Conservation (phyloP, 2,888 invertebrate species). For the Clepsis dumicolana region DNA sequence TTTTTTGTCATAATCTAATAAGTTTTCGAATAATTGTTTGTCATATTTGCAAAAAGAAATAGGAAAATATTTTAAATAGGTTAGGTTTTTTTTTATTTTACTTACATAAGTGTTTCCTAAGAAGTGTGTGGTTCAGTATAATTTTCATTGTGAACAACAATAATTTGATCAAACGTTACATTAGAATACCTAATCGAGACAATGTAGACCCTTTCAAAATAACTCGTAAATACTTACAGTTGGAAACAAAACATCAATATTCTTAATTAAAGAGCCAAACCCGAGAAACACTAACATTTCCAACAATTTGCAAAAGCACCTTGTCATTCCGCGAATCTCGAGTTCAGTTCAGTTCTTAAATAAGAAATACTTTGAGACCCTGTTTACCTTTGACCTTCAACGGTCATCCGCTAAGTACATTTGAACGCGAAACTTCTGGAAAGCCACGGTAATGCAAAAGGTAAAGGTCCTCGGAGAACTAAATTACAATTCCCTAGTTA, state of each 20-base stretch:
- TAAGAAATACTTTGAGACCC: conserved; percentile 30
- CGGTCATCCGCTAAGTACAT: conserved; percentile 24
- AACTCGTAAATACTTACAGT: background rate
- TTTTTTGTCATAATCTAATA: no score
- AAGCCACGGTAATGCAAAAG: conserved; percentile 27
- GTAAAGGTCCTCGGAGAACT: conserved; percentile 28
- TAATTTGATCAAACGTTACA: no score
- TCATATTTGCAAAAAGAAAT: no score
- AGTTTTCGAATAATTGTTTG: no score
- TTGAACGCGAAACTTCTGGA: conserved; percentile 31
- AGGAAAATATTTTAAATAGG: no score
- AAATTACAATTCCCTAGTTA: conserved; percentile 26
- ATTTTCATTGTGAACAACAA: no score
- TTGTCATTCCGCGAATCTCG: conserved; percentile 13
- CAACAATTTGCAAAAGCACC: conserved; percentile 22
- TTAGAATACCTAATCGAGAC: no score
- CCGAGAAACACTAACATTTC: conserved; percentile 11
- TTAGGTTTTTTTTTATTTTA: no score
- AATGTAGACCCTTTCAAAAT: background rate
- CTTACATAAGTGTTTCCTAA: no score
- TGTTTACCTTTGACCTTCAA: conserved; percentile 27
- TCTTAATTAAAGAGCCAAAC: conserved; percentile 4
- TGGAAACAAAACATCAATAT: background rate
- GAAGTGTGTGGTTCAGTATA: no score
- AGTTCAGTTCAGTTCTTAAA: conserved; percentile 22